These are phyloP conservation scores for Baryphthengus martii DNA, from an alignment of 2,113 vertebrate genomes.

Conservation along the genomic window DNA sequence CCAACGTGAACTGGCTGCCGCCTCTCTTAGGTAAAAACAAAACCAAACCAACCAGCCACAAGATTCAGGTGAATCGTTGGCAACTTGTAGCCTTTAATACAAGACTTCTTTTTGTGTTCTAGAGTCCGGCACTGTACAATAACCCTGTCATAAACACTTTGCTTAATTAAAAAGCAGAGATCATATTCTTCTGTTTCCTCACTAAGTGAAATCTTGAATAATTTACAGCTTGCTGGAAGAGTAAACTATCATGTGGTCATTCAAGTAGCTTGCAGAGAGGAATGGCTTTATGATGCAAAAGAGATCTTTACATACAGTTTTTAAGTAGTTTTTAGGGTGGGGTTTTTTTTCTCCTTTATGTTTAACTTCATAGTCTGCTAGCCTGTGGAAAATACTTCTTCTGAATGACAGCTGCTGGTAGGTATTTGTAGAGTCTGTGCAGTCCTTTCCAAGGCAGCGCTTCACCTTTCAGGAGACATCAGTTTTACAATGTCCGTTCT, in stretches of 20 bases:
- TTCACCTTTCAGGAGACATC: not conserved
- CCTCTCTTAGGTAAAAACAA: conserved; percentile 83
- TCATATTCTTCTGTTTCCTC: not conserved
- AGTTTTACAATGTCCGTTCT: not conserved
- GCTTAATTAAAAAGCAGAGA: conserved; percentile 47
- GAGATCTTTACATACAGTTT: not conserved
- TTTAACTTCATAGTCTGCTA: conserved; percentile 43
- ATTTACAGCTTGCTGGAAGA: conserved; percentile 11
- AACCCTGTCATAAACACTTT: not conserved
- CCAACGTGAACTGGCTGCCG: conserved; percentile 97
- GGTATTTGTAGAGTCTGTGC: not conserved
- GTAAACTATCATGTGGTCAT: not conserved
- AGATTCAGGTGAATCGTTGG: not conserved
- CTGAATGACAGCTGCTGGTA: conserved; percentile 5
- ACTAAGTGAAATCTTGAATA: not conserved
- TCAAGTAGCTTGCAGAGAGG: not conserved
- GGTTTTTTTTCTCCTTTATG: not conserved
- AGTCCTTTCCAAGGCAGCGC: not conserved
- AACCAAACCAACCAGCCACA: not conserved
- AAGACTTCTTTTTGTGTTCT: not conserved
- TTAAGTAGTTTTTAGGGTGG: not conserved
- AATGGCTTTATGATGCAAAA: not conserved
- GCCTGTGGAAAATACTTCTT: not conserved
- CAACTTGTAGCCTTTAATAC: not conserved
- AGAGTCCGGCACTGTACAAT: not conserved